Percentiles rank a stretch among this genome's conserved stretches.
Evolutionary conservation across 2,113 vertebrate genomes (phyloP).

Genomic region (Neopipo cinnamomea): DNA sequence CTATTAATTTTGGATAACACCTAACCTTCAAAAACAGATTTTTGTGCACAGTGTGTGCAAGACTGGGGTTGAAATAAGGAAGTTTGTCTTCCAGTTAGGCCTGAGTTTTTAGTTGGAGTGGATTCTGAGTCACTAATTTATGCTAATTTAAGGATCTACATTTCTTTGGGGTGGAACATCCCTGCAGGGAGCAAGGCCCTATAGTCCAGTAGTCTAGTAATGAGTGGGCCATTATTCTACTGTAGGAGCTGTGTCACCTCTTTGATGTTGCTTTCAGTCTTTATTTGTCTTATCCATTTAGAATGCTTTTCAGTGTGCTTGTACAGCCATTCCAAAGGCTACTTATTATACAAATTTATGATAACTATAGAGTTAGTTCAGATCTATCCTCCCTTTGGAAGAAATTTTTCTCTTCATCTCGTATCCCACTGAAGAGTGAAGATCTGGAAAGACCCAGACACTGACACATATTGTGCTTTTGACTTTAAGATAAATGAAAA

Average conservation of each 20-base stretch:
- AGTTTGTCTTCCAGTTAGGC: background rate
- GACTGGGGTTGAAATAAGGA: background rate
- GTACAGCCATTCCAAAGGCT: background rate
- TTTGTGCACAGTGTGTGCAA: background rate
- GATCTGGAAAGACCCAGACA: conserved; percentile 7
- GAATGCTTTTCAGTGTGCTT: background rate
- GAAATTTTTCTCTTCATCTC: background rate
- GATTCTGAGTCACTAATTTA: background rate
- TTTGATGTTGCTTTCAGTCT: background rate
- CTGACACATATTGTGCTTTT: conserved; percentile 11
- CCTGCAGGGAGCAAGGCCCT: background rate
- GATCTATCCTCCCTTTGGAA: background rate
- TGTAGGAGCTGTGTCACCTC: background rate
- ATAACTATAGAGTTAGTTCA: background rate
- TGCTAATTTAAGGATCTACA: background rate
- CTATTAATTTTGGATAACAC: background rate
- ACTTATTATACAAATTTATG: conserved; percentile 32
- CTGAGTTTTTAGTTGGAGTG: background rate
- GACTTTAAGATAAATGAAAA: conserved; percentile 59
- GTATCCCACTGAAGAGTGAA: background rate
- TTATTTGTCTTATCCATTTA: background rate
- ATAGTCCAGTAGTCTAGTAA: background rate
- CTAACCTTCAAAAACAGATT: background rate
- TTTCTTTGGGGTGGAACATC: background rate
- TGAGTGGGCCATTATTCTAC: background rate